phyloP scores from a whole-genome alignment of 2,797 vertebrate species.

The Myotis daubentonii region DNA sequence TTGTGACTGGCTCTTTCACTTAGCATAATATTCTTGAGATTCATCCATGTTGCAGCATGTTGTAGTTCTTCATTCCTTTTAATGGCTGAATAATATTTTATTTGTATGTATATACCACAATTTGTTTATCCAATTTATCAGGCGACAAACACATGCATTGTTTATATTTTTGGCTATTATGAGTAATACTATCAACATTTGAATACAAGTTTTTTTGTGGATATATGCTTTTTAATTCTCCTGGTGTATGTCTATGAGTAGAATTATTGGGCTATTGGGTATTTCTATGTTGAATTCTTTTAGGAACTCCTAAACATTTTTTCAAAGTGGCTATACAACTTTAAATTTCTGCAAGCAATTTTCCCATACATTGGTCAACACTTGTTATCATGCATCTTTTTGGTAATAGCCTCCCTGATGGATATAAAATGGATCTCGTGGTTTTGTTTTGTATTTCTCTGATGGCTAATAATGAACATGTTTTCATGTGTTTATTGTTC shows the following conservation, averaged over 20 bases:
- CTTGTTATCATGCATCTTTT: background rate
- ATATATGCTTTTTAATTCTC: background rate
- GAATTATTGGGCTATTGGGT: background rate
- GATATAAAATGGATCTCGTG: background rate
- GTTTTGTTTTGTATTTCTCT: conserved; percentile 19
- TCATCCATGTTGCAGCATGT: background rate
- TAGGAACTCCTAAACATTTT: background rate
- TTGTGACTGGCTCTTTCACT: background rate
- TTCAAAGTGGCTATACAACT: background rate
- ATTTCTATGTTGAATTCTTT: background rate
- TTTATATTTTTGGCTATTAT: background rate
- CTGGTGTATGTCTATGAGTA: background rate
- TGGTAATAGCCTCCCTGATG: background rate
- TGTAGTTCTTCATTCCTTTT: background rate
- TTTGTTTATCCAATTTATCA: background rate
- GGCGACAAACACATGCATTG: background rate
- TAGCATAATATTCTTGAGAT: background rate
- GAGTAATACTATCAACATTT: background rate
- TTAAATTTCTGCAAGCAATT: background rate
- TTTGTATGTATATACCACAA: background rate
- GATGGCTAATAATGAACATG: background rate
- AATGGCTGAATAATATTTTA: background rate
- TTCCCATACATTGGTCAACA: background rate
- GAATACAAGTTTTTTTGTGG: background rate
- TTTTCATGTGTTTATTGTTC: background rate